Evolutionary conservation across 2,113 vertebrate species (phyloP).

Genomic region (Myiagra hebetior): DNA sequence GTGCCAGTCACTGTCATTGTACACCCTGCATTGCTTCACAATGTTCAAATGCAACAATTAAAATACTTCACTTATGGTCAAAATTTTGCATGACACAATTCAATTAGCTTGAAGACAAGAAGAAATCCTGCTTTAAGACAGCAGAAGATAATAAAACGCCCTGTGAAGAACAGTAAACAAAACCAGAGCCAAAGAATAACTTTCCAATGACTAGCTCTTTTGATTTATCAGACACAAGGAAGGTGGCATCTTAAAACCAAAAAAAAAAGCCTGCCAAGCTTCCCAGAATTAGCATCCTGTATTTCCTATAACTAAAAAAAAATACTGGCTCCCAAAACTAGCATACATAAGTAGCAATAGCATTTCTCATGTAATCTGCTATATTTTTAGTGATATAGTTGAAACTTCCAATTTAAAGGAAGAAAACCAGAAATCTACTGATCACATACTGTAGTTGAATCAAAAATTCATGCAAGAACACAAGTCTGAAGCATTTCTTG

Average conservation of each 20-base stretch:
- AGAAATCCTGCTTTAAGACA: neutral
- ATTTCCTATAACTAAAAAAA: neutral
- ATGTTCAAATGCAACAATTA: neutral
- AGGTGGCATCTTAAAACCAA: neutral
- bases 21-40: constrained; percentile 88
- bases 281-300: neutral
- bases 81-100: neutral
- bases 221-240: neutral
- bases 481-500: neutral
- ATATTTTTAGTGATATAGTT: neutral
- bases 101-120: neutral
- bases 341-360: neutral
- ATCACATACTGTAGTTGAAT: neutral
- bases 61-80: neutral
- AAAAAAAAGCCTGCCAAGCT: neutral
- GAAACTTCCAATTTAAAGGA: neutral
- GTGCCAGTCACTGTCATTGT: constrained; percentile 79
- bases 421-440: neutral
- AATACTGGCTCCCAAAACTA: neutral
- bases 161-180: neutral
- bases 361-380: neutral
- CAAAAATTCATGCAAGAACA: neutral
- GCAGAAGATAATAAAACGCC: neutral
- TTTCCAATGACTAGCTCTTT: neutral
- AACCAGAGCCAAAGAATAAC: neutral